Evolutionary conservation across 2,888 invertebrate species (phyloP).

Genomic region (Agrotis ipsilon): DNA sequence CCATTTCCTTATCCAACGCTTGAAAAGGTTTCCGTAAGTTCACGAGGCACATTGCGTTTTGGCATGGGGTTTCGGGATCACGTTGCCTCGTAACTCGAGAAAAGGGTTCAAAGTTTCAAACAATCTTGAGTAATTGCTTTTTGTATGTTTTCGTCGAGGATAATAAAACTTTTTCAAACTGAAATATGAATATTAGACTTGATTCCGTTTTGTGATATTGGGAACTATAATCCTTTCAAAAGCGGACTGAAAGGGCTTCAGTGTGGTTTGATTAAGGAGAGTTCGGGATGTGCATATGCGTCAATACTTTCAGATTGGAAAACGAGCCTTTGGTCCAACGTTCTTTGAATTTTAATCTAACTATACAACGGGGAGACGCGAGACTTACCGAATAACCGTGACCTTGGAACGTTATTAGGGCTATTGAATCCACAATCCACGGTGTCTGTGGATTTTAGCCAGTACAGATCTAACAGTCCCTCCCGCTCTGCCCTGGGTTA

Average conservation of each 20-base stretch:
- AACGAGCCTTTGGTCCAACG: neutral
- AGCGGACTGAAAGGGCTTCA: too few relatives aligned
- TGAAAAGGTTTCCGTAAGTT: neutral
- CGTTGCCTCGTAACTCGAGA: neutral
- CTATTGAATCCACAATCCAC: too few relatives aligned
- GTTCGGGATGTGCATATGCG: too few relatives aligned
- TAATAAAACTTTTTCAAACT: neutral
- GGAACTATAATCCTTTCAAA: too few relatives aligned
- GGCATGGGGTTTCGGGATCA: neutral
- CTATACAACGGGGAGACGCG: neutral
- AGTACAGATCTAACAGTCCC: too few relatives aligned
- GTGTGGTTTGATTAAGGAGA: too few relatives aligned
- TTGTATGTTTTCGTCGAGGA: neutral
- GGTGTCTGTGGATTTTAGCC: too few relatives aligned
- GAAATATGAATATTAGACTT: neutral
- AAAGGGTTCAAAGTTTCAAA: neutral
- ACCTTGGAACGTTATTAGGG: too few relatives aligned
- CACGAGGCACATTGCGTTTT: neutral
- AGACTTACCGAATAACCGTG: too few relatives aligned
- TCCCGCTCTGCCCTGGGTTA: too few relatives aligned
- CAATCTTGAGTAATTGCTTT: neutral
- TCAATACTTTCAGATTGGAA: neutral
- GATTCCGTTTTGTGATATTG: too few relatives aligned
- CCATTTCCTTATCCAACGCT: neutral
- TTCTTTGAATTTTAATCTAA: neutral